Conservation (phyloP, 2,113 vertebrate genomes). For the Gavia stellata region DNA sequence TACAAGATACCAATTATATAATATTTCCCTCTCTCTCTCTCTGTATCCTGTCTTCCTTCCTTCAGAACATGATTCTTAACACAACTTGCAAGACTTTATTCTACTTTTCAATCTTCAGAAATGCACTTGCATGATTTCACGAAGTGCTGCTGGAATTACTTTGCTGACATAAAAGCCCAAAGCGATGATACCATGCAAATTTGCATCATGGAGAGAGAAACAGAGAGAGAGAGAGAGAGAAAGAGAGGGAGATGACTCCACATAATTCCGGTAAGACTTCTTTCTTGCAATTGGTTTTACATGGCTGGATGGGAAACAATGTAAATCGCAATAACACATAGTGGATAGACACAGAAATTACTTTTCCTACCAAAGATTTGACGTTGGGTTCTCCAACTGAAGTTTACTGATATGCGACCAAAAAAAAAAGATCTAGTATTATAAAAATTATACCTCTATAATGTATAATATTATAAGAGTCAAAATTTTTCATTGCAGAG, state of each 20-base stretch:
- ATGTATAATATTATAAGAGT: rapidly evolving
- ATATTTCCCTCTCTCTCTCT: background rate
- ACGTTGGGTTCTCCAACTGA: background rate
- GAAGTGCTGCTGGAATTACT: background rate
- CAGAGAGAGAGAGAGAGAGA: background rate
- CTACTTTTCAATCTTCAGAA: background rate
- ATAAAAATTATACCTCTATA: background rate
- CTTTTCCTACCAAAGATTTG: background rate
- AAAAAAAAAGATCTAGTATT: background rate
- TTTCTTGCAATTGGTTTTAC: background rate
- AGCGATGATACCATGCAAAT: background rate
- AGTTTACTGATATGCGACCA: background rate
- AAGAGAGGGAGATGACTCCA: background rate
- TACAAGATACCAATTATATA: background rate
- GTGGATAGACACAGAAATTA: background rate
- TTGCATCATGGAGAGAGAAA: background rate
- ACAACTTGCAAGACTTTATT: background rate
- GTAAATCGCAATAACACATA: background rate
- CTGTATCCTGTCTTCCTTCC: background rate
- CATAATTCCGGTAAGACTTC: background rate
- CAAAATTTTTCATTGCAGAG: background rate
- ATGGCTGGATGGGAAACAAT: background rate
- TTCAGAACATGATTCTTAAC: background rate
- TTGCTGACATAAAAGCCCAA: background rate
- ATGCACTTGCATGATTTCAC: background rate